Evolutionary conservation across 1,140 invertebrate species (phyloP), one percentile per base, ranked within the genome.

Genomic region (Homarus americanus): DNA sequence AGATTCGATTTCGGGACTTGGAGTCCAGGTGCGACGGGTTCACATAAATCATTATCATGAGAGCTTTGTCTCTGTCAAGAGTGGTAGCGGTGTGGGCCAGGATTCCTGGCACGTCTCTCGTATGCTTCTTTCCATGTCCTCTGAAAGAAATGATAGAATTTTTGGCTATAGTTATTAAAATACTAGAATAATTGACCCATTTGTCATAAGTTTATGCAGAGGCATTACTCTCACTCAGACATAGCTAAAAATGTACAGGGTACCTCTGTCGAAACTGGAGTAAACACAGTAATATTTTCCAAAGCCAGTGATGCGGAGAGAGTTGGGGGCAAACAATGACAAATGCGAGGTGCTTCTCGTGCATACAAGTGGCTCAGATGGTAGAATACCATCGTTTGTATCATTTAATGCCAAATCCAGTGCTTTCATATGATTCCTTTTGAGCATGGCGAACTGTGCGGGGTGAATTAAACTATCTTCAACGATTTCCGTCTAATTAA

Each of bases 391-490:
- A 69, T 69, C 63, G 28, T 69, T 32, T 69, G 63, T 69, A 69
- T 69, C 63, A 69, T 69, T 69, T 69, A 69, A 69, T 69, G 63
- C 63, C 63, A 69, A 69, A 69, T 69, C 63, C 63, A 69, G n/a
- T 69, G n/a, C 63, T 24, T 32, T 32, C 7, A 32, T 28, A 69
- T 32, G 63, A 69, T 69, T 69, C n/a, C n/a, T 28, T 32, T 28
- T 24, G 63, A 2, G 63, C 63, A 0, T 32, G 63, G n/a, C 63
- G 5, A 4, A 9, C n/a, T 12, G 5, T 69, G 5, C 7, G 5
- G 4, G 63, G 44, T 49, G 24, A 69, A 69, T 32, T 28, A 69
- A 12, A 69, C 28, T 69, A 32, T 32, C 17, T 32, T 2, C 15
- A 2, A 7, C 53, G 17, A 5, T 32, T 10, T 28, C n/a, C n/a